A percentile compares a stretch with the other conserved stretches of the same genome.
These are phyloP conservation scores for Biston stratarius DNA, from an alignment of 2,888 invertebrate genomes.

Conservation along the genomic window DNA sequence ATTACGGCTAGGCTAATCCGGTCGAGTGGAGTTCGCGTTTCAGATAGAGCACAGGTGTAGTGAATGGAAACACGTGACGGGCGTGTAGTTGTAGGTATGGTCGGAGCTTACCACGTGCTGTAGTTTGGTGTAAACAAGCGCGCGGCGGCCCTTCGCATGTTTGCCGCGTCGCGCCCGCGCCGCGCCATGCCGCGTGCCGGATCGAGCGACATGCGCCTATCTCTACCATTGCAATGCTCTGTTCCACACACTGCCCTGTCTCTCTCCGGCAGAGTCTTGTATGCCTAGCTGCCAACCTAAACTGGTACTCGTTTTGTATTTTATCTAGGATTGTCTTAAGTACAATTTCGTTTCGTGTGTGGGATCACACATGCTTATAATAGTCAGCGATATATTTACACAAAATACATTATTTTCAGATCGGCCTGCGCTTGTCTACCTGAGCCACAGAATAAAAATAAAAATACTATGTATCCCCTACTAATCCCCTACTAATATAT, in stretches of 20 bases:
- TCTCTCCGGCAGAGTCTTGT: background rate
- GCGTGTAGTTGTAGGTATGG: constrained; percentile 55
- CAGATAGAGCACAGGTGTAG: constrained; percentile 58
- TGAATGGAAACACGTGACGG: constrained; percentile 75
- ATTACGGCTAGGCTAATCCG: constrained; percentile 66
- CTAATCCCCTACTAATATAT: background rate
- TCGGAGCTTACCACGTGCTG: constrained; percentile 78
- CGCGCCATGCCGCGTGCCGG: constrained; percentile 14
- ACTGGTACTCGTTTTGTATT: constrained; percentile 12
- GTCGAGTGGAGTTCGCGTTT: constrained; percentile 53
- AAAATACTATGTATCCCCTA: too few species aligned
- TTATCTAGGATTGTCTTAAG: constrained; percentile 1
- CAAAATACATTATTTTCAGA: too few species aligned
- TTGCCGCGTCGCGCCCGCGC: constrained; percentile 43
- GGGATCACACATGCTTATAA: too few species aligned
- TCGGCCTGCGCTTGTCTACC: too few species aligned
- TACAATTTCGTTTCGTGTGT: constrained; percentile 4
- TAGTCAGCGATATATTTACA: too few species aligned
- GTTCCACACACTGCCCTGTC: constrained; percentile 11
- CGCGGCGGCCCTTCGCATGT: constrained; percentile 52
- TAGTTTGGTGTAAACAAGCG: constrained; percentile 75
- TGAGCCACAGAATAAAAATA: too few species aligned
- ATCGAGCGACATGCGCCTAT: constrained; percentile 41
- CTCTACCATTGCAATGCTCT: constrained; percentile 7
- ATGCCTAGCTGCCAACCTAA: background rate